Conservation (phyloP, 2,888 invertebrate genomes). For the Tinea trinotella region DNA sequence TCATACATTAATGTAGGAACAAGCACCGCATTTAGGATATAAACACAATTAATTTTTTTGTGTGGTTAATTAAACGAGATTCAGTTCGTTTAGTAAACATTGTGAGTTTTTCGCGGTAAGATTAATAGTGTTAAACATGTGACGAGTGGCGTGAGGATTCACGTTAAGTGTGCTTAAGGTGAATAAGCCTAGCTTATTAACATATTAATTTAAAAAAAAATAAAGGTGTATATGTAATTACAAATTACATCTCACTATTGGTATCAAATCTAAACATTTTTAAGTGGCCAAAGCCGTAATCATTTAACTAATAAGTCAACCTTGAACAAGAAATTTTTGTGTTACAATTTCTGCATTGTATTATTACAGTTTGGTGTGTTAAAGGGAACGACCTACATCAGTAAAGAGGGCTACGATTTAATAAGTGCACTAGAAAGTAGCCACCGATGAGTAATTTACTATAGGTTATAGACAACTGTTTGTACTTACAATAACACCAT, state of each 20-base stretch:
- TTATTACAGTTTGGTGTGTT: background rate
- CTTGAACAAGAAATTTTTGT: conserved; percentile 13
- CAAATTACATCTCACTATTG: too few species aligned
- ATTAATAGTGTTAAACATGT: background rate
- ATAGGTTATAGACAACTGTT: conserved; percentile 31
- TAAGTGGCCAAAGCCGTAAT: conserved; percentile 9
- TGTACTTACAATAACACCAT: conserved; percentile 48
- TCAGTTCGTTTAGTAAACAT: background rate
- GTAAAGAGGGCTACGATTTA: background rate
- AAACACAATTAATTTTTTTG: too few species aligned
- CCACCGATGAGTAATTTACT: conserved; percentile 18
- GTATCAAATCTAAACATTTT: conserved; percentile 4
- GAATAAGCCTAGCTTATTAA: too few species aligned
- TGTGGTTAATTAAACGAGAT: too few species aligned
- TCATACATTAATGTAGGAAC: too few species aligned
- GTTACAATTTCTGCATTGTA: background rate
- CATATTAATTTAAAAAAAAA: too few species aligned
- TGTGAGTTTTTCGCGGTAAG: background rate
- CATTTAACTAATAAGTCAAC: conserved; percentile 13
- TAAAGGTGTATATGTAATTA: too few species aligned
- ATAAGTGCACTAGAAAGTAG: conserved; percentile 9
- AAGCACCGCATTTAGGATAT: too few species aligned
- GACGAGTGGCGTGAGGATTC: conserved; percentile 9
- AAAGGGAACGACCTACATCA: background rate
- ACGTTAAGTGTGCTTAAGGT: background rate